These are phyloP conservation scores for Pogona vitticeps DNA, from an alignment of 2,113 vertebrate genomes.

Conservation along the genomic window DNA sequence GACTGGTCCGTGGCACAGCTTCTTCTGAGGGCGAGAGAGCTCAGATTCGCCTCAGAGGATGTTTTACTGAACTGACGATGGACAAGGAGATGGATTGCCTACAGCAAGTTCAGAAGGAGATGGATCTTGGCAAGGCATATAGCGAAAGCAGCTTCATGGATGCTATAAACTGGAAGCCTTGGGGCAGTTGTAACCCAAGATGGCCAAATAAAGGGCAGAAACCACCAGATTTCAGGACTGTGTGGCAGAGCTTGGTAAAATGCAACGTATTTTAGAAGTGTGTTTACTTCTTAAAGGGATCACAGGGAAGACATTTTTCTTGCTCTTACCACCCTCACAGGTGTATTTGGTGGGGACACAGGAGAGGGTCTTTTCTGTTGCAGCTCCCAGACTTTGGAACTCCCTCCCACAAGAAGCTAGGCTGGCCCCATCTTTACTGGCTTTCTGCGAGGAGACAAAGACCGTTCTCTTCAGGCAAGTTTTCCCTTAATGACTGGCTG, in stretches of 20 bases:
- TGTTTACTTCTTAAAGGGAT: not conserved
- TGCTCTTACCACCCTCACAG: too few relatives aligned
- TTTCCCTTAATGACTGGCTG: too few relatives aligned
- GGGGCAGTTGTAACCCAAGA: not conserved
- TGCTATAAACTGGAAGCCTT: not conserved
- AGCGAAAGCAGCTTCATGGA: not conserved
- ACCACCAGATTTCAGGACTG: not conserved
- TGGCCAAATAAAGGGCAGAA: not conserved
- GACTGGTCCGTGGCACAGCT: not conserved
- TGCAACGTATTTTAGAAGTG: not conserved
- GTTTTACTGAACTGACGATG: slow-evolving; percentile 20
- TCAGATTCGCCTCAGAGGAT: not conserved
- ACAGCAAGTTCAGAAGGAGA: not conserved
- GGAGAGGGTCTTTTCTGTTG: too few relatives aligned
- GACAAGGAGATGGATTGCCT: not conserved
- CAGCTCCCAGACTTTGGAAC: too few relatives aligned
- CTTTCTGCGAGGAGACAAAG: too few relatives aligned
- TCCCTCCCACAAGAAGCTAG: not conserved
- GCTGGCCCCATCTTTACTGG: too few relatives aligned
- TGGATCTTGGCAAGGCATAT: not conserved
- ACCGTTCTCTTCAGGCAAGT: too few relatives aligned
- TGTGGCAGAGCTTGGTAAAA: not conserved
- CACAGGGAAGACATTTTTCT: too few relatives aligned
- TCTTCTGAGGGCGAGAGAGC: not conserved
- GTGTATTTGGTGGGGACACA: too few relatives aligned